A percentile compares a stretch with the other conserved stretches of the same genome.
These are phyloP conservation scores for Omphaloscelis lunosa DNA, from an alignment of 2,888 invertebrate genomes.

Conservation along the genomic window DNA sequence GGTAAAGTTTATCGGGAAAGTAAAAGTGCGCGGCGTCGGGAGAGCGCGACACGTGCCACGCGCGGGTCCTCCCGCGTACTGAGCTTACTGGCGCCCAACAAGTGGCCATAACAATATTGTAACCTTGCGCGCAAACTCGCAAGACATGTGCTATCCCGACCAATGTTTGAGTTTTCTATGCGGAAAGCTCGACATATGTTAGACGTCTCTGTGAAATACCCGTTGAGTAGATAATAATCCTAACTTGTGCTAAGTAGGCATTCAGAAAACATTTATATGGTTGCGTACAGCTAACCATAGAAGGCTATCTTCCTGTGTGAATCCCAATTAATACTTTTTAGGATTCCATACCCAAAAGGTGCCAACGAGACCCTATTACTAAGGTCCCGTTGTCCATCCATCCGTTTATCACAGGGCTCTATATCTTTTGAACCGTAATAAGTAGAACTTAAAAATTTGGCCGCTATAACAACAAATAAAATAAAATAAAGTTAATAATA, in stretches of 20 bases:
- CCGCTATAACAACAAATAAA: too few relatives aligned
- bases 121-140: constrained; percentile 88
- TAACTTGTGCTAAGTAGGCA: neutral
- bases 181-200: constrained; percentile 17
- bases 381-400: neutral
- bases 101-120: constrained; percentile 88
- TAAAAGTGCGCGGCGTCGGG: constrained; percentile 59
- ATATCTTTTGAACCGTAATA: neutral
- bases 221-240: neutral
- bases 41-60: constrained; percentile 76
- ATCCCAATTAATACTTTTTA: neutral
- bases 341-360: neutral
- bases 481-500: too few relatives aligned
- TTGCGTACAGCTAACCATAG: neutral
- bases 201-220: neutral
- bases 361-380: neutral
- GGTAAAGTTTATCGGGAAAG: constrained; percentile 83
- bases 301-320: neutral
- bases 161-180: constrained; percentile 68
- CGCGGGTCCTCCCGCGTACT: constrained; percentile 86
- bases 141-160: constrained; percentile 68
- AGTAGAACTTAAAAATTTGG: neutral
- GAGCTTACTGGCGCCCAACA: constrained; percentile 89
- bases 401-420: neutral
- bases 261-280: neutral